A percentile compares a stretch with the other conserved stretches of the same genome.
Conservation (phyloP, 2,113 vertebrate species). For the Ginglymostoma cirratum region DNA sequence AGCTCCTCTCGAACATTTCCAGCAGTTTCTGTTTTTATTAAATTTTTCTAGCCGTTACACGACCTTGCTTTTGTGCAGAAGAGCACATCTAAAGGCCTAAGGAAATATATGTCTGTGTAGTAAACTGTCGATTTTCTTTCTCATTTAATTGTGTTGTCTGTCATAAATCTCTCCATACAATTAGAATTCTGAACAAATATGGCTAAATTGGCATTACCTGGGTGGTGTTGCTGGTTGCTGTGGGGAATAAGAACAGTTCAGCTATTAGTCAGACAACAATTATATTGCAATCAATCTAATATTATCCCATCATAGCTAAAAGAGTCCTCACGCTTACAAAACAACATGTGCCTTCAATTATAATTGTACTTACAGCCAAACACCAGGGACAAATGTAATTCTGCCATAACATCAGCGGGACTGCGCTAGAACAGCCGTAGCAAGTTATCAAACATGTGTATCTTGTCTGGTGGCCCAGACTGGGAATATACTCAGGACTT, state of each 20-base stretch:
- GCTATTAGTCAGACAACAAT: not conserved
- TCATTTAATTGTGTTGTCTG: not conserved
- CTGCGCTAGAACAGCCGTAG: not conserved
- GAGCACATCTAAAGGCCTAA: not conserved
- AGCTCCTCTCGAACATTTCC: not conserved
- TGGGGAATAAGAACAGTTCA: conserved; percentile 12
- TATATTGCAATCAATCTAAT: not conserved
- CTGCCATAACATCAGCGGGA: not conserved
- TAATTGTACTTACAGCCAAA: not conserved
- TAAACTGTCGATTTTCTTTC: not conserved
- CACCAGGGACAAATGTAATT: not conserved
- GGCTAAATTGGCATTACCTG: conserved; percentile 11
- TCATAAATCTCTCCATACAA: not conserved
- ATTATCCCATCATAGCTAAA: not conserved
- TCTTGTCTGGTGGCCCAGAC: not conserved
- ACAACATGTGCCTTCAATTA: not conserved
- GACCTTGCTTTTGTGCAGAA: not conserved
- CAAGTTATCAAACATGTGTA: not conserved
- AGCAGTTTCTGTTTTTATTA: not conserved
- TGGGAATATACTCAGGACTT: not conserved
- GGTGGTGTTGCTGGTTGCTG: conserved; percentile 7
- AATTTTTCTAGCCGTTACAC: not conserved
- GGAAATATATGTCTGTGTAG: not conserved
- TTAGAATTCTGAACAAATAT: not conserved
- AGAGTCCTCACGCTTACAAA: not conserved